Percentiles rank a stretch among this genome's conserved stretches.
phyloP scores from a whole-genome alignment of 2,113 vertebrate species.

The Piliocolobus tephrosceles region DNA sequence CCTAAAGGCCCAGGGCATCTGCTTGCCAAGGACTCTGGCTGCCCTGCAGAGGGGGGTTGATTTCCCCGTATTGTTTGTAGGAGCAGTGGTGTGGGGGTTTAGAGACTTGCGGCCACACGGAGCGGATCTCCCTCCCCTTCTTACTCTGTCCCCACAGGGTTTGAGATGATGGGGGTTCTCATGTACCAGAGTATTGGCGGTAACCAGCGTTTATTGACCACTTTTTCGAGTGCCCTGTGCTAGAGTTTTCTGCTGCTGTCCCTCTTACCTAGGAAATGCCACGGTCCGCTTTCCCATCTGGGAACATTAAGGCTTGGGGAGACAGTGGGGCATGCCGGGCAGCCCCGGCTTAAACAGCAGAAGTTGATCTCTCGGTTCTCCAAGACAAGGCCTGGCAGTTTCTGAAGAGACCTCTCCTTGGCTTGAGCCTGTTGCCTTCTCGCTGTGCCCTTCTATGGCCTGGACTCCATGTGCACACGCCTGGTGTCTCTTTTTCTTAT shows the following conservation, averaged over 20 bases:
- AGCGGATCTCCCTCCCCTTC: neutral
- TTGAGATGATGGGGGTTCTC: rapidly evolving
- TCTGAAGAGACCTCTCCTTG: neutral
- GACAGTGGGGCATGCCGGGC: rapidly evolving
- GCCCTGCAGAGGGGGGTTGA: rapidly evolving
- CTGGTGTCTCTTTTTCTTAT: rapidly evolving
- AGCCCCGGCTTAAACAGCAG: rapidly evolving
- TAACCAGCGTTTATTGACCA: rapidly evolving
- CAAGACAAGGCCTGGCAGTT: rapidly evolving
- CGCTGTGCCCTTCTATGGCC: rapidly evolving
- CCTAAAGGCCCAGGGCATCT: rapidly evolving
- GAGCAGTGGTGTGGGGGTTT: rapidly evolving
- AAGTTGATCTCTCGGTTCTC: rapidly evolving
- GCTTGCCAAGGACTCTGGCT: rapidly evolving
- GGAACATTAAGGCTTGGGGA: neutral
- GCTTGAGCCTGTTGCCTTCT: rapidly evolving
- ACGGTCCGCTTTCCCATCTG: neutral
- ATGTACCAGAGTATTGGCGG: rapidly evolving
- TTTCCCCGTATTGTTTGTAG: rapidly evolving
- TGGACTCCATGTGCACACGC: rapidly evolving
- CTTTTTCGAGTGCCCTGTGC: rapidly evolving
- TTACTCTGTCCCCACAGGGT: rapidly evolving
- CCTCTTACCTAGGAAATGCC: rapidly evolving
- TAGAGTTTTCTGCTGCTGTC: rapidly evolving
- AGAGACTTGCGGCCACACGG: rapidly evolving